Percentiles rank a stretch among this genome's conserved stretches.
phyloP scores from a whole-genome alignment of 1,140 invertebrate genomes.

The Hyles vespertilio region DNA sequence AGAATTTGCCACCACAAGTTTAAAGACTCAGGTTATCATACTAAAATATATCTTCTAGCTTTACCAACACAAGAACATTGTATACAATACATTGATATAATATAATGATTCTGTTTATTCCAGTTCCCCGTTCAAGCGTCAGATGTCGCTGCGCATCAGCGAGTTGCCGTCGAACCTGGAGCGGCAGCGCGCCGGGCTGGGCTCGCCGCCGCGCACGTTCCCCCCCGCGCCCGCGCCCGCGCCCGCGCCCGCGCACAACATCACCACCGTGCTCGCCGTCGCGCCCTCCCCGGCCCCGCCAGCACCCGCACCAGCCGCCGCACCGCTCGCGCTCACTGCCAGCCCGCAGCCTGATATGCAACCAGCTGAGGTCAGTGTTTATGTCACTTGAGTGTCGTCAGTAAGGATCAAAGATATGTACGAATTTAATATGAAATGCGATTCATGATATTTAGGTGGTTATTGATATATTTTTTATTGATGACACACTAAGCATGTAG shows the following conservation, averaged over 20 bases:
- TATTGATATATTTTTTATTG: no score
- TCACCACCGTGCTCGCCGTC: constrained; percentile 53
- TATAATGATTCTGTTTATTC: constrained; percentile 18
- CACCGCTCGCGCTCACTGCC: not conserved
- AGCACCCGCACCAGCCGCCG: constrained; percentile 48
- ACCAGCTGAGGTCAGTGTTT: no score
- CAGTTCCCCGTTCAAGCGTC: constrained; percentile 94
- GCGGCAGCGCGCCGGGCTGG: constrained; percentile 79
- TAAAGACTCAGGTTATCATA: no score
- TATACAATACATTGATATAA: not conserved
- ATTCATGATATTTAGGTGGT: no score
- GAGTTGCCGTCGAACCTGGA: constrained; percentile 96
- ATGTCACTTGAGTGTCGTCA: no score
- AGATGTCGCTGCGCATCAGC: constrained; percentile 93
- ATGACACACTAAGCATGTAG: no score
- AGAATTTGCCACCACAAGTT: no score
- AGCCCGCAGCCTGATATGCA: constrained; percentile 13
- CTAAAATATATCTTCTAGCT: no score
- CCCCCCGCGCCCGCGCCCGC: constrained; percentile 66
- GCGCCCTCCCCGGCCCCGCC: constrained; percentile 46
- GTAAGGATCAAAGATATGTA: no score
- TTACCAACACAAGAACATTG: not conserved
- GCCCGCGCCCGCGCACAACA: constrained; percentile 29
- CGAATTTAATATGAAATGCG: no score
- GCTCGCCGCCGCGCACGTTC: constrained; percentile 55